A percentile compares a stretch with the other conserved stretches of the same genome.
These are phyloP conservation scores for Aegotheles bennettii DNA, from an alignment of 2,113 vertebrate species.

Conservation along the genomic window DNA sequence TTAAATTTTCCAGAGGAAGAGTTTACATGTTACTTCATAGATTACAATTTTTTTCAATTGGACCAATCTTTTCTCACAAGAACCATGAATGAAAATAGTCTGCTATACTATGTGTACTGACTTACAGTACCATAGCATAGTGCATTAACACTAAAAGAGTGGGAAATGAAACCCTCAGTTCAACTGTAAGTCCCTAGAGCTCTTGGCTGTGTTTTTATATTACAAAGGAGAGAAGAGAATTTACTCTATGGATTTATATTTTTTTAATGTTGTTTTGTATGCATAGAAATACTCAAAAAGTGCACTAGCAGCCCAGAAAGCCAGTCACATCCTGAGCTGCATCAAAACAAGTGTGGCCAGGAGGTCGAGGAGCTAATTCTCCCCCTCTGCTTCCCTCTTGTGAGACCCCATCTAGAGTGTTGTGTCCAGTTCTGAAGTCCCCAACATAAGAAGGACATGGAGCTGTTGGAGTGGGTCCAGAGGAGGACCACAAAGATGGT, in stretches of 20 bases:
- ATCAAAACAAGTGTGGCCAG: neutral
- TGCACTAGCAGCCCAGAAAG: too few species aligned
- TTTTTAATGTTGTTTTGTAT: neutral
- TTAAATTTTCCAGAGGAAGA: neutral
- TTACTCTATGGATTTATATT: neutral
- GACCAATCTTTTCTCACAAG: neutral
- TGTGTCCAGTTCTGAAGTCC: too few species aligned
- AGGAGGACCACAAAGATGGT: too few species aligned
- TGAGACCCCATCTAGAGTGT: too few species aligned
- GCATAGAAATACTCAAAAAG: neutral
- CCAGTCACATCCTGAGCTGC: neutral
- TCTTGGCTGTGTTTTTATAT: neutral
- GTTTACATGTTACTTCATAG: neutral
- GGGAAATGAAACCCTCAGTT: rapidly evolving
- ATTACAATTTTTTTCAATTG: neutral
- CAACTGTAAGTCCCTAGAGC: neutral
- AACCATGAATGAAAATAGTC: neutral
- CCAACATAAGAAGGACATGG: too few species aligned
- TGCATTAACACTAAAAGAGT: neutral
- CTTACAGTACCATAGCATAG: neutral
- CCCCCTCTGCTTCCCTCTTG: too few species aligned
- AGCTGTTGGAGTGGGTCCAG: too few species aligned
- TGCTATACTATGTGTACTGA: neutral
- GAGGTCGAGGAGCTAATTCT: too few species aligned
- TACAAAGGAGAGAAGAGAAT: neutral